Conservation (phyloP, 2,797 vertebrate genomes). For the Mormyrus hasselquistii region DNA sequence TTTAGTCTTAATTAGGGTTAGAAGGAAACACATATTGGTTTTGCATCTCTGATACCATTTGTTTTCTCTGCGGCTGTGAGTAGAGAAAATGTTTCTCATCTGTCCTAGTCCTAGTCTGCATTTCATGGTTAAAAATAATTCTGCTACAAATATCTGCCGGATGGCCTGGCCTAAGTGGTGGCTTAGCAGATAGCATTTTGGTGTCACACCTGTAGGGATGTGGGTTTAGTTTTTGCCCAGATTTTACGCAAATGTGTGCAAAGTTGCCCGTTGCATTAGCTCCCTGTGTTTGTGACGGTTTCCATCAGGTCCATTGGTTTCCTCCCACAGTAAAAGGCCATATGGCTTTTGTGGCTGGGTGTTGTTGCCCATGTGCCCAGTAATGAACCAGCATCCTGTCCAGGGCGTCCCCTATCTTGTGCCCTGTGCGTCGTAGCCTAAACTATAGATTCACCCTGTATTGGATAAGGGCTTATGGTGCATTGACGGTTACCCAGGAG, state of each 20-base stretch:
- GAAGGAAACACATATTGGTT: constrained; percentile 14
- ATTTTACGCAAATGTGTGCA: background rate
- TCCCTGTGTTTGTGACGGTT: background rate
- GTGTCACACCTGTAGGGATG: background rate
- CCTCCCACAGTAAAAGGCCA: background rate
- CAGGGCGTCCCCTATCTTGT: background rate
- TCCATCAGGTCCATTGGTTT: background rate
- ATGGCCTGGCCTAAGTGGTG: background rate
- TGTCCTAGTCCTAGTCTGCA: constrained; percentile 27
- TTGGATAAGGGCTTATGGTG: background rate
- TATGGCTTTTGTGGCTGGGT: background rate
- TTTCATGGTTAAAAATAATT: background rate
- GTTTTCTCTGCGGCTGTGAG: constrained; percentile 28
- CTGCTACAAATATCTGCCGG: background rate
- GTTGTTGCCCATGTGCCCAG: background rate
- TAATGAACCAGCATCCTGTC: background rate
- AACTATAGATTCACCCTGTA: background rate
- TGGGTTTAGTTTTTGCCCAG: background rate
- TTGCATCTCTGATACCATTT: constrained; percentile 44
- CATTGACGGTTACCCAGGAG: background rate
- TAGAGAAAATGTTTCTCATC: constrained; percentile 34
- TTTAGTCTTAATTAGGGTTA: constrained; percentile 17
- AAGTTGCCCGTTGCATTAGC: background rate
- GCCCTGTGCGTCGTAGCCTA: background rate
- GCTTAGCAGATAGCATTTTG: background rate